Base-by-base conservation (phyloP, 2,113 vertebrate species). In the Myrmophylax atrothorax region DNA sequence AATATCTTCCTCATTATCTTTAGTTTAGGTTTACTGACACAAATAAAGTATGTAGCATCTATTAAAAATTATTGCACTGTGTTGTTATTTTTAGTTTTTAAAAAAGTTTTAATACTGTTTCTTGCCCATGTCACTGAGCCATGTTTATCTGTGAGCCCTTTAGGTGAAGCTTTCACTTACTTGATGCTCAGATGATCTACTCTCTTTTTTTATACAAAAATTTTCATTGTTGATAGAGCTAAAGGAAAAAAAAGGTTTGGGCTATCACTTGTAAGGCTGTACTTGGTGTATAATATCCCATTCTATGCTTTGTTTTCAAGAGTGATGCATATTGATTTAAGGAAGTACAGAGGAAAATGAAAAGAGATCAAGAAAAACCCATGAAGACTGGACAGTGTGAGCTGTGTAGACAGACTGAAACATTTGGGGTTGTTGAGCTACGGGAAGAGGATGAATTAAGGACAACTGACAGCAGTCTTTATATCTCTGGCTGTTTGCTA, bases 331-430 rank as follows among this genome's bases (percentile, higher is more conserved):
- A 47, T 23, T 87, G 40, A 47, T 15, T 63, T 47, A 29, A 74
- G 8, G 25, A 90, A 42, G 9, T 53, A 67, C 12, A 67, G 22
- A 81, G 14, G 46, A 81, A 80, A 84, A 86, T 26, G 6, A 81
- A 52, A 77, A 78, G 52, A 74, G 25, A 19, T 55, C 37, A 84
- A 77, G 55, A 81, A 89, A 94, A 94, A 8, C 22, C 74, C 23
- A 28, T 25, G 68, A 77, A 18, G 10, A 53, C 53, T 58, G 66
- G 23, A 58, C 7, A 81, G 10, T 16, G 19, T 55, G 33, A 94
- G 26, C 24, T 52, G 7, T 13, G 37, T 50, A 77, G 50, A 73
- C 46, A 86, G 25, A 13, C 10, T 74, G 38, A 89, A 89, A 89
- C 4, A 13, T 46, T 66, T 70, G 28, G 15, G 3, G 3, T 46